Conservation (phyloP, 2,888 invertebrate genomes). For the Netelia melanura region DNA sequence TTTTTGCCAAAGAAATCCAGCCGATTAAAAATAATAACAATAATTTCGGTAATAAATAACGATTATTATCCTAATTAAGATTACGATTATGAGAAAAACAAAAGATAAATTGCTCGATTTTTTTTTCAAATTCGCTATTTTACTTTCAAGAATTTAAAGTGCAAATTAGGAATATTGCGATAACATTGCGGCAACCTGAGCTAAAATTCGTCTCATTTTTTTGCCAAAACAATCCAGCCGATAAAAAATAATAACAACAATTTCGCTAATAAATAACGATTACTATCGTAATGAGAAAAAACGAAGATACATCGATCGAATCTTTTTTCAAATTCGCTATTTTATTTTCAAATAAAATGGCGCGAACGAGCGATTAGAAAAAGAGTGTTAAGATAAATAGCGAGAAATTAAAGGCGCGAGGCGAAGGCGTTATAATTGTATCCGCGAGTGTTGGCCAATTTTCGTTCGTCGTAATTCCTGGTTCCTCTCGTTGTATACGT, state of each 20-base stretch:
- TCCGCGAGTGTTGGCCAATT: constrained; percentile 42
- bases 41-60: too few relatives aligned
- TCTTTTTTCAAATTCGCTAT: neutral
- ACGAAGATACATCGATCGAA: neutral
- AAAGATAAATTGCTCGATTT: neutral
- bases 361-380: constrained; percentile 2
- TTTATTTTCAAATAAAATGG: neutral
- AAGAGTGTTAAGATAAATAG: neutral
- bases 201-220: too few relatives aligned
- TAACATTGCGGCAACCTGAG: neutral
- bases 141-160: neutral
- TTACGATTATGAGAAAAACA: neutral
- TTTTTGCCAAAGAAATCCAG: too few relatives aligned
- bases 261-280: too few relatives aligned
- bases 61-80: too few relatives aligned
- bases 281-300: neutral
- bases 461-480: constrained; percentile 10
- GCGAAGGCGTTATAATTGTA: constrained; percentile 46
- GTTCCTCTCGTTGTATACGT: constrained; percentile 13
- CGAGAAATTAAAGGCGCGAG: constrained; percentile 3
- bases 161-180: neutral
- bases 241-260: too few relatives aligned
- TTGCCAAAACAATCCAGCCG: too few relatives aligned
- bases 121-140: neutral
- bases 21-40: too few relatives aligned